These are phyloP conservation scores for Notothenia coriiceps DNA, from an alignment of 2,113 vertebrate species.

Conservation along the genomic window DNA sequence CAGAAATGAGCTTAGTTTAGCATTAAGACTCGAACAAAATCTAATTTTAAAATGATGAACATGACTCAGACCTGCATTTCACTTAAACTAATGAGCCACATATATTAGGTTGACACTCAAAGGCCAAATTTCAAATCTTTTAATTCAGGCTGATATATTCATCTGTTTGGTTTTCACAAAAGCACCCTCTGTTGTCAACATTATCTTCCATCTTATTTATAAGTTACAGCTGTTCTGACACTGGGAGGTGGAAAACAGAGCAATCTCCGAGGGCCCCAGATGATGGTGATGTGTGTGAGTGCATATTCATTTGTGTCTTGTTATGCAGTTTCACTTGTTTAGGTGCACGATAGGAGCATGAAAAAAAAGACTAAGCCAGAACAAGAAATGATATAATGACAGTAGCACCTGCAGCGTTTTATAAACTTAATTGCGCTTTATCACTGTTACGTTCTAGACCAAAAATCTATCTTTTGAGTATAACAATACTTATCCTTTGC, in stretches of 20 bases:
- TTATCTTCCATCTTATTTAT: slow-evolving; percentile 43
- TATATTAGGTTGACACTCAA: neutral
- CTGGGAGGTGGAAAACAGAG: slow-evolving; percentile 38
- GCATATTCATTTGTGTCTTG: slow-evolving; percentile 32
- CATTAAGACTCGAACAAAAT: no score
- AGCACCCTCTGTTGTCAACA: slow-evolving; percentile 29
- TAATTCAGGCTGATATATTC: slow-evolving; percentile 33
- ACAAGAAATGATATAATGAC: neutral
- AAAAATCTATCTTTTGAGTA: neutral
- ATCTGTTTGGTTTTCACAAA: slow-evolving; percentile 40
- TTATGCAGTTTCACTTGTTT: slow-evolving; percentile 22
- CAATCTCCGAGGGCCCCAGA: slow-evolving; percentile 48
- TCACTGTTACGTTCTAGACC: neutral
- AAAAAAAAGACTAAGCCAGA: neutral
- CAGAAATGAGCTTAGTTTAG: no score
- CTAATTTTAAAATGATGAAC: neutral
- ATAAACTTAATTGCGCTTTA: neutral
- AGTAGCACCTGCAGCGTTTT: neutral
- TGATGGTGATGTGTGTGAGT: slow-evolving; percentile 33
- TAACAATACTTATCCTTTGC: neutral
- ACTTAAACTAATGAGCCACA: slow-evolving; percentile 9
- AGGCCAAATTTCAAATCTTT: neutral
- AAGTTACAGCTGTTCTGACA: slow-evolving; percentile 50
- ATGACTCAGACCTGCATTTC: neutral
- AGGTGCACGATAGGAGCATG: neutral